These are phyloP conservation scores for Microtus oregoni DNA, from an alignment of 2,113 vertebrate species.

Conservation along the genomic window DNA sequence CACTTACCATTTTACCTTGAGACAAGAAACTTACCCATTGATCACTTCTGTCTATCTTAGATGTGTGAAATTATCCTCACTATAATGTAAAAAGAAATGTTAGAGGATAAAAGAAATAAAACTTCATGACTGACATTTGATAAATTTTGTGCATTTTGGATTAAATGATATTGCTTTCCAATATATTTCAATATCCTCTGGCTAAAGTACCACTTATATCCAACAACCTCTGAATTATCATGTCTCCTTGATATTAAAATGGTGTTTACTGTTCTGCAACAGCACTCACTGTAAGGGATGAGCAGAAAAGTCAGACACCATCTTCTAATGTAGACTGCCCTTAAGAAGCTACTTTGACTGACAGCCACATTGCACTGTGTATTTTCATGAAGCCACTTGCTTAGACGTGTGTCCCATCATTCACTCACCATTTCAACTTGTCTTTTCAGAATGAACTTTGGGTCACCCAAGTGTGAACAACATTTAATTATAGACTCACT, in stretches of 20 bases:
- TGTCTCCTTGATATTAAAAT: conserved; percentile 58
- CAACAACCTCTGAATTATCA: background rate
- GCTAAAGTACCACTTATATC: background rate
- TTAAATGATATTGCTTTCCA: conserved; percentile 18
- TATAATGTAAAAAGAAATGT: conserved; percentile 28
- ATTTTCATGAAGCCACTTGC: conserved; percentile 32
- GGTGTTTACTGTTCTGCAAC: background rate
- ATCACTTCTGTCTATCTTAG: background rate
- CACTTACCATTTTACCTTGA: background rate
- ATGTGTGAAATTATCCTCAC: background rate
- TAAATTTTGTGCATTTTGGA: conserved; percentile 26
- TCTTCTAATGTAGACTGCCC: background rate
- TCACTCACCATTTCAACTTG: conserved; percentile 47
- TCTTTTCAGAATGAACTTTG: conserved; percentile 59
- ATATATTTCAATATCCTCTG: background rate
- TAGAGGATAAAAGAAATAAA: background rate
- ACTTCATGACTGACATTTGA: conserved; percentile 8
- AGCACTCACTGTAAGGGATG: background rate
- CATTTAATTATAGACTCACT: conserved; percentile 48
- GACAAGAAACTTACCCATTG: background rate
- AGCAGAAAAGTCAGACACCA: background rate
- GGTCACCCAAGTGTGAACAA: conserved; percentile 47
- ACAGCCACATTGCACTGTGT: background rate
- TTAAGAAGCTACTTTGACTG: conserved; percentile 10
- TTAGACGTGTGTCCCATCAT: conserved; percentile 44